A percentile compares a stretch with the other conserved stretches of the same genome.
phyloP scores from a whole-genome alignment of 2,888 invertebrate species.

The Margaritifera margaritifera region DNA sequence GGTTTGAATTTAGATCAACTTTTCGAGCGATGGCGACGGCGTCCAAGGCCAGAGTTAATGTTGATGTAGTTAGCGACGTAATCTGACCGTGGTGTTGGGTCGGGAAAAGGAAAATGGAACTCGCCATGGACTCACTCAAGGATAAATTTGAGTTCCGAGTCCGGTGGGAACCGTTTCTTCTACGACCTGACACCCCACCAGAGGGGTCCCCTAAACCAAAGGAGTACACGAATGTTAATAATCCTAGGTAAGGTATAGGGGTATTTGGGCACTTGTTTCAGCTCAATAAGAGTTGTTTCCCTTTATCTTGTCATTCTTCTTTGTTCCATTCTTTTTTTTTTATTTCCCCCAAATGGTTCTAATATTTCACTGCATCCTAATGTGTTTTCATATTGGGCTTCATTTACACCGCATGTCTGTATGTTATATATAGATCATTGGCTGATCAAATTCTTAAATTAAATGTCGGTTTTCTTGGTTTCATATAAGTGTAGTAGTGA shows the following conservation, averaged over 20 bases:
- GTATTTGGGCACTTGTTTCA: background rate
- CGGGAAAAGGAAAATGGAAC: conserved; percentile 67
- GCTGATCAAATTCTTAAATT: no score
- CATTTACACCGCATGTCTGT: no score
- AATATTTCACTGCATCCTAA: no score
- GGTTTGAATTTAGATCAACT: no score
- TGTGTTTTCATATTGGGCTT: no score
- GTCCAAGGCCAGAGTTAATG: conserved; percentile 25
- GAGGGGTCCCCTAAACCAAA: conserved; percentile 63
- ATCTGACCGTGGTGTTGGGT: conserved; percentile 72
- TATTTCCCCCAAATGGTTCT: no score
- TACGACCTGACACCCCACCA: conserved; percentile 59
- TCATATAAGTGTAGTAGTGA: no score
- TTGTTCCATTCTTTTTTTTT: no score
- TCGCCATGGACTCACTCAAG: conserved; percentile 58
- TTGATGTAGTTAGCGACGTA: conserved; percentile 66
- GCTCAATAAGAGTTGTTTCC: background rate
- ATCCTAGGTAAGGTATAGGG: conserved; percentile 42
- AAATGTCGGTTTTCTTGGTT: no score
- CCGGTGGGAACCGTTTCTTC: conserved; percentile 66
- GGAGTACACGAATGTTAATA: conserved; percentile 43
- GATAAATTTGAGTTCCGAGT: conserved; percentile 59
- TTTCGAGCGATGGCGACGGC: no score
- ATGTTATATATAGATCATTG: no score
- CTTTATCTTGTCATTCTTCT: no score